Percentiles rank a stretch among this genome's conserved stretches.
phyloP scores from a whole-genome alignment of 2,797 vertebrate species.

The Thaleichthys pacificus region DNA sequence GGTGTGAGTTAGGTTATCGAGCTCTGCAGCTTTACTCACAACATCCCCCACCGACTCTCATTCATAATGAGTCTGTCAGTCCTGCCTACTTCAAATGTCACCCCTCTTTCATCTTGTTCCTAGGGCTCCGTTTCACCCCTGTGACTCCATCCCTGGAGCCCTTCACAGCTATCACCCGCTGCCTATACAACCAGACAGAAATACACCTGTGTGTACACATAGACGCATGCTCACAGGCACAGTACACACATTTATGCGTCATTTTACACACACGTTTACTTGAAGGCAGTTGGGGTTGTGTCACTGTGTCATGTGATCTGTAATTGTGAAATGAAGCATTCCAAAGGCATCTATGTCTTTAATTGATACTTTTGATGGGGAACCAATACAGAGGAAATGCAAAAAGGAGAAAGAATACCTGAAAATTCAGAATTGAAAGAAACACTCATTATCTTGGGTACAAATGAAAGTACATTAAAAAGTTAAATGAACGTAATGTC shows the following conservation, averaged over 20 bases:
- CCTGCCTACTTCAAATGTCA: constrained; percentile 50
- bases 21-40: constrained; percentile 5
- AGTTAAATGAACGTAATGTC: constrained; percentile 26
- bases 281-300: not conserved
- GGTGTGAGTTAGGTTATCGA: constrained; percentile 4
- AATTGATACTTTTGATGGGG: constrained; percentile 52
- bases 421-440: constrained; percentile 32
- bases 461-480: constrained; percentile 39
- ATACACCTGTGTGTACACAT: not conserved
- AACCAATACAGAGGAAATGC: constrained; percentile 34
- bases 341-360: constrained; percentile 49
- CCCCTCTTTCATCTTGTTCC: constrained; percentile 44
- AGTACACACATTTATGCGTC: not conserved
- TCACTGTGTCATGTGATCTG: not conserved
- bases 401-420: constrained; percentile 29
- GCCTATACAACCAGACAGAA: constrained; percentile 12
- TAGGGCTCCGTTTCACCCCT: constrained; percentile 34
- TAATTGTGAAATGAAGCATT: constrained; percentile 22
- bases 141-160: constrained; percentile 27
- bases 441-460: constrained; percentile 46
- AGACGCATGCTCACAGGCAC: not conserved
- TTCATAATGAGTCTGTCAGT: constrained; percentile 23
- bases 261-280: not conserved
- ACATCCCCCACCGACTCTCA: not conserved
- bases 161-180: constrained; percentile 10